Conservation (phyloP, 2,888 invertebrate genomes). For the Xylocampa areola region DNA sequence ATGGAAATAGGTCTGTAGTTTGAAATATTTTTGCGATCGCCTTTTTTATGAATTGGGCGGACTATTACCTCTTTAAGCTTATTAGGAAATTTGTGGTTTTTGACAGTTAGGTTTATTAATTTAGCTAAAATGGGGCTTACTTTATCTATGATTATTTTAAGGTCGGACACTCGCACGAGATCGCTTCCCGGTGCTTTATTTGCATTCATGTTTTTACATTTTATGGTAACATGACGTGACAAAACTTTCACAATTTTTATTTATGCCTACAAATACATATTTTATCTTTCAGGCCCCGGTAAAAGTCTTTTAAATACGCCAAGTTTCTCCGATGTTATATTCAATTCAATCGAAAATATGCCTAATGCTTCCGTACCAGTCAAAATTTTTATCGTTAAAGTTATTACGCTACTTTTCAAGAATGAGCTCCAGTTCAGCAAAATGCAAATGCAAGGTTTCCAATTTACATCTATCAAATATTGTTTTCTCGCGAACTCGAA, state of each 20-base stretch:
- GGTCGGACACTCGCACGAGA: no score
- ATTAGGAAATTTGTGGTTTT: no score
- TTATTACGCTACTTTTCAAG: conserved; percentile 59
- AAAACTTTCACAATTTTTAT: neutral
- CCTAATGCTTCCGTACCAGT: conserved; percentile 55
- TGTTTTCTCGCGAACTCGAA: conserved; percentile 45
- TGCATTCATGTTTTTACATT: no score
- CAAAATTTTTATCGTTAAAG: conserved; percentile 61
- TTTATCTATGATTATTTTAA: no score
- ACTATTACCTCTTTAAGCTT: no score
- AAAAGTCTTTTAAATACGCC: conserved; percentile 62
- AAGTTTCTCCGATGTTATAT: conserved; percentile 65
- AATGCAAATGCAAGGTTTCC: conserved; percentile 57
- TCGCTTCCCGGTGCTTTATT: no score
- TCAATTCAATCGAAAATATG: conserved; percentile 55
- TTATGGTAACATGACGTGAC: no score
- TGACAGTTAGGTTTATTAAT: no score
- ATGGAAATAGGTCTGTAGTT: no score
- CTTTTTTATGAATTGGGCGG: no score
- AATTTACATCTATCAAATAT: conserved; percentile 37
- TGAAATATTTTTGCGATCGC: no score
- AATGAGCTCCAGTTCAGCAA: conserved; percentile 69
- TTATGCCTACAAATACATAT: neutral
- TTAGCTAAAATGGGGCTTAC: no score
- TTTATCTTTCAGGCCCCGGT: conserved; percentile 61